phyloP scores from a whole-genome alignment of 2,113 vertebrate genomes.

The Puma concolor region DNA sequence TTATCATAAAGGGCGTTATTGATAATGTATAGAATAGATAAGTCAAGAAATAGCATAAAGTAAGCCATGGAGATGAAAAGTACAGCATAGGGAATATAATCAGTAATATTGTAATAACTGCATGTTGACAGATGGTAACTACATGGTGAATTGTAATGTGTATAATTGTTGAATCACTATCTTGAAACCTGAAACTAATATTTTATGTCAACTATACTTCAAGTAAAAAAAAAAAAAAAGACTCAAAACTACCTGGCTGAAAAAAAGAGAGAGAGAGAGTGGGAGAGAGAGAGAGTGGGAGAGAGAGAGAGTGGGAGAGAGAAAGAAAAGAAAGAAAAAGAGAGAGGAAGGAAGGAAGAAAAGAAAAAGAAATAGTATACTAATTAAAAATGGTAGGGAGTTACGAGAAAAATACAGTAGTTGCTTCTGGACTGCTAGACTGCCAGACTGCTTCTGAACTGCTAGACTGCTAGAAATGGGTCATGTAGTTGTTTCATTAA shows the following conservation, averaged over 20 bases:
- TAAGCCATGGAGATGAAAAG: background rate
- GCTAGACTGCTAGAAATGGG: background rate
- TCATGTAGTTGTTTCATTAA: background rate
- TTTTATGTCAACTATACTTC: background rate
- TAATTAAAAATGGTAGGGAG: background rate
- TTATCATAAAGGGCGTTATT: background rate
- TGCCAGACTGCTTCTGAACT: background rate
- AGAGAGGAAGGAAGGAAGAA: background rate
- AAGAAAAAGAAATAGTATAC: background rate
- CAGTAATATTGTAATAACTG: background rate
- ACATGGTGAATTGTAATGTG: background rate
- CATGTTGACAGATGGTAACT: background rate
- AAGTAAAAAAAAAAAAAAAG: too few species aligned
- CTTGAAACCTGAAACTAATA: background rate
- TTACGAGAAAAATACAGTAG: background rate
- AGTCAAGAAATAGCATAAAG: background rate
- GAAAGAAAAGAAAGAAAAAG: background rate
- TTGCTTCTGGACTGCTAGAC: background rate
- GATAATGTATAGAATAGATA: background rate
- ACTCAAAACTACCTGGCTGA: too few species aligned
- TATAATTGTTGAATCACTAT: background rate
- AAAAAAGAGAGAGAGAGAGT: too few species aligned
- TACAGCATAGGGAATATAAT: background rate
- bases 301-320: too few species aligned
- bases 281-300: too few species aligned